Evolutionary conservation across 2,888 invertebrate genomes (phyloP), one percentile per base, ranked within the genome.

Genomic region (Steromphala cineraria): DNA sequence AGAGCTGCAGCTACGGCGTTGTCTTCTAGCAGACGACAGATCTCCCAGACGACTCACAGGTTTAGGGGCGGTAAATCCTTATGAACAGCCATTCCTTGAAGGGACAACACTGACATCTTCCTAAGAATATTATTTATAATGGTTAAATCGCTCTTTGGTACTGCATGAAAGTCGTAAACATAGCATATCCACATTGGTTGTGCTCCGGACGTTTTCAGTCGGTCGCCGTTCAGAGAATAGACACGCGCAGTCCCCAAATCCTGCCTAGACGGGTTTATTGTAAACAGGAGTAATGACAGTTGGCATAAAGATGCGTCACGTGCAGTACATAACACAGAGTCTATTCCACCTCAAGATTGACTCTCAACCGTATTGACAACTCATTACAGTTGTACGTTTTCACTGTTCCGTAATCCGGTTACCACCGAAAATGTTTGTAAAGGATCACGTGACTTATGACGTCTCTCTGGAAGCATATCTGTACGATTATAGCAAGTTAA

Each of bases 21-120:
- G 24, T 40, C 13, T 7, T 46, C 40, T 80, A 81, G 79, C 78
- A 81, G 79, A 81, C 81, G 81, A 81, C 76, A 40, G 5, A 62
- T 75, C 53, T 52, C n/a, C 52, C 24, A 21, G 52, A 52, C 24
- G 21, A 52, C 52, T 15, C 75, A 75, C 62, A 62, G 15, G 13
- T 10, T 28, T 4, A 8, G 24, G 28, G 24, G 28, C 28, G 62
- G 24, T 62, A 28, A 62, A 28, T 62, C 62, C 62, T 28, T 28
- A 28, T 24, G 28, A 24, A 62, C 7, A 28, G 62, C 28, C 24
- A 62, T 28, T 28, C 62, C 62, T 15, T 28, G 24, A 24, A 28
- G 62, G 62, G 13, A 28, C 21, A 62, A 15, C 62, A 7, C 62
- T 28, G 62, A 62, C 62, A 62, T 28, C 24, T 62, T 28, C 24